Percentiles rank a stretch among this genome's conserved stretches.
These are phyloP conservation scores for Neodiprion pinetum DNA, from an alignment of 1,140 invertebrate genomes.

Conservation along the genomic window DNA sequence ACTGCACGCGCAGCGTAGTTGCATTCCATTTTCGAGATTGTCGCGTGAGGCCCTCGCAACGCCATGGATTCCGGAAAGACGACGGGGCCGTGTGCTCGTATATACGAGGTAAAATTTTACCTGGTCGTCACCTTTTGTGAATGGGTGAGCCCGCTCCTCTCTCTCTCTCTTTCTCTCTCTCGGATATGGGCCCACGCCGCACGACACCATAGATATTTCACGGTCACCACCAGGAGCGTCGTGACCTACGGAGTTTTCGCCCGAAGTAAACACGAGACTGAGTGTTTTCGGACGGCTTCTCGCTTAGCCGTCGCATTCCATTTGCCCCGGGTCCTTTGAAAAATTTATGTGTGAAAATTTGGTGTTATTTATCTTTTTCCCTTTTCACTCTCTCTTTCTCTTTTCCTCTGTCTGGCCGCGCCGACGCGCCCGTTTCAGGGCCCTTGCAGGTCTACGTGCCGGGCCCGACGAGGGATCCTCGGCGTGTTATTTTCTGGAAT, in stretches of 20 bases:
- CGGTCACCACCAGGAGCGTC: too few relatives aligned
- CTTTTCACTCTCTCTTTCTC: neutral
- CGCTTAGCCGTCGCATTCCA: neutral
- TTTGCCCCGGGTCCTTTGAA: neutral
- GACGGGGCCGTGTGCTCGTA: neutral
- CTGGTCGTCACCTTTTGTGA: neutral
- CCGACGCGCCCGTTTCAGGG: neutral
- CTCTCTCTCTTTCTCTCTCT: neutral
- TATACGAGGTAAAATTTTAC: neutral
- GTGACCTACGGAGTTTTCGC: neutral
- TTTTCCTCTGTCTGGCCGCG: neutral
- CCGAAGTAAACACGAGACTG: neutral
- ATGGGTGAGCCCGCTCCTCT: neutral
- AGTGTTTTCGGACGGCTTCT: neutral
- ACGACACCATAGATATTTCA: too few relatives aligned
- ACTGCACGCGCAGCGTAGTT: neutral
- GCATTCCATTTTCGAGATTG: neutral
- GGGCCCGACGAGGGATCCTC: neutral
- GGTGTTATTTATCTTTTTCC: neutral
- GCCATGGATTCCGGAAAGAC: neutral
- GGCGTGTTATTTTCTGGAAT: neutral
- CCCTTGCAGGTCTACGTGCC: neutral
- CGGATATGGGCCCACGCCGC: neutral
- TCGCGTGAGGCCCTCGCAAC: neutral
- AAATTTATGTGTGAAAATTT: conserved; percentile 5